Evolutionary conservation across 2,797 vertebrate genomes (phyloP).

Genomic region (Pangasius sanitwongsei): DNA sequence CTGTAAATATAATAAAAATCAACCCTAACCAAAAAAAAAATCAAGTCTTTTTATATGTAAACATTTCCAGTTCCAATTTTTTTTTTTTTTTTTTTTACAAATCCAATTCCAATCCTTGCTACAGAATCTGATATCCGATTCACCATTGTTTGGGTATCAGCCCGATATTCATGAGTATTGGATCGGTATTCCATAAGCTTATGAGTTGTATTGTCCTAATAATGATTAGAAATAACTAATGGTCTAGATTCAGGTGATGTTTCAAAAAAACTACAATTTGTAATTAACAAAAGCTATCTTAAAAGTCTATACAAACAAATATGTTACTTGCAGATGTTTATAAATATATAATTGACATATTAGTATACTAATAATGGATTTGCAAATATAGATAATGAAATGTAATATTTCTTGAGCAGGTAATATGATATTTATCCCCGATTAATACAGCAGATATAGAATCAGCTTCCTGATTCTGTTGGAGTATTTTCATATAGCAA

Average conservation of each 20-base stretch:
- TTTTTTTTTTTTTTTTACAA: not conserved
- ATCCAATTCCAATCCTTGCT: not conserved
- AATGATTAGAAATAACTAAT: not conserved
- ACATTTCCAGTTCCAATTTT: not conserved
- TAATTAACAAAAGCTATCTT: not conserved
- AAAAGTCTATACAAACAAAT: not conserved
- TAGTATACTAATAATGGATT: not conserved
- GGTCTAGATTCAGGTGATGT: not conserved
- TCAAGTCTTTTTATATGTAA: not conserved
- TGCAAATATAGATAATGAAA: not conserved
- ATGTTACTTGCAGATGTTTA: not conserved
- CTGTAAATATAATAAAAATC: not conserved
- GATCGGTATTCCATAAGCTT: no score
- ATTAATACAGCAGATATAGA: not conserved
- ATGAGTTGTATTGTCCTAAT: not conserved
- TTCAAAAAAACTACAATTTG: not conserved
- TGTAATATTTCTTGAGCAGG: not conserved
- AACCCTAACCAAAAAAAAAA: not conserved
- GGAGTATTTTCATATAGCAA: no score
- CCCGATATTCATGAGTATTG: not conserved
- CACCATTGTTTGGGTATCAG: not conserved
- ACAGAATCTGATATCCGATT: not conserved
- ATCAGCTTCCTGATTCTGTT: no score
- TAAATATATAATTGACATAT: not conserved
- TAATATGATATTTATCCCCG: not conserved